A percentile compares a stretch with the other conserved stretches of the same genome.
These are phyloP conservation scores for Pelobates cultripes DNA, from an alignment of 2,797 vertebrate genomes.

Conservation along the genomic window DNA sequence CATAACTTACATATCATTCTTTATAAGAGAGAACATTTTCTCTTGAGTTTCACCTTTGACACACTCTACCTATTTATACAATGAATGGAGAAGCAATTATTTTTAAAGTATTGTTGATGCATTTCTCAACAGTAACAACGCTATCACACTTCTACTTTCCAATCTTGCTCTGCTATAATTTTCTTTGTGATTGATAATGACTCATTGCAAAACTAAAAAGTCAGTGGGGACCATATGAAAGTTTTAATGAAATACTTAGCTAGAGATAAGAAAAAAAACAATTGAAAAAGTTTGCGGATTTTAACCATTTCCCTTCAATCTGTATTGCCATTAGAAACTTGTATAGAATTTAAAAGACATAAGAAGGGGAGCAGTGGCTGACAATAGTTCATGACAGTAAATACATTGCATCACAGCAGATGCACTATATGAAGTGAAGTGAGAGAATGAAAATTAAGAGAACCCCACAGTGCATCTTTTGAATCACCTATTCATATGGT, in stretches of 20 bases:
- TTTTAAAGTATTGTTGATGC: not conserved
- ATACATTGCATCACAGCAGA: too few species aligned
- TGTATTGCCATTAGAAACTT: too few species aligned
- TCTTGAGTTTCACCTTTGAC: not conserved
- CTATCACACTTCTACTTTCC: not conserved
- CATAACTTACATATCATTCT: too few species aligned
- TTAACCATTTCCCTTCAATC: too few species aligned
- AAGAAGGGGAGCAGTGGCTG: too few species aligned
- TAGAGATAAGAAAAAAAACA: not conserved
- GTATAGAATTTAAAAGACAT: too few species aligned
- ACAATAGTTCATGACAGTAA: too few species aligned
- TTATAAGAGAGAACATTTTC: too few species aligned
- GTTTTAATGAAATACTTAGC: not conserved
- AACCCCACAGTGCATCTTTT: too few species aligned
- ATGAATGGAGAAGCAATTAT: not conserved
- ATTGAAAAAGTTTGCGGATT: not conserved
- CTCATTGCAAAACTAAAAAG: not conserved
- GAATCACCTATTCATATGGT: too few species aligned
- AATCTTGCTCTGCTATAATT: not conserved
- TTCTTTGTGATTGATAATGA: not conserved
- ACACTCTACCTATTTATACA: not conserved
- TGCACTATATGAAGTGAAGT: too few species aligned
- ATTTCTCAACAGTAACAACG: not conserved
- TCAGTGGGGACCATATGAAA: not conserved
- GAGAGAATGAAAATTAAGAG: too few species aligned